Evolutionary conservation across 2,113 vertebrate species (phyloP).

Genomic region (Malurus melanocephalus): DNA sequence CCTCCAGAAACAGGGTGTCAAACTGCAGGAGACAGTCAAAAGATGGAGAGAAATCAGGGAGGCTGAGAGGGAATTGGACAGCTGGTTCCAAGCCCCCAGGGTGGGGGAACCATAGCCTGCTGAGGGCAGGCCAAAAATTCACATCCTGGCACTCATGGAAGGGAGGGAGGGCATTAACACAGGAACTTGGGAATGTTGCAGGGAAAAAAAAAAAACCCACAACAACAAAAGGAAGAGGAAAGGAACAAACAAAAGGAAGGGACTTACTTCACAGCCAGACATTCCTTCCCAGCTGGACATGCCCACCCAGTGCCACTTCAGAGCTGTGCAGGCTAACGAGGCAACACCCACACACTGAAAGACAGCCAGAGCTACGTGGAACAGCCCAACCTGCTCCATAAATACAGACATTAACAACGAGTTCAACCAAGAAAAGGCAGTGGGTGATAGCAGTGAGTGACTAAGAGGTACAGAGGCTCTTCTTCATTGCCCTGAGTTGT

Average conservation of each 20-base stretch:
- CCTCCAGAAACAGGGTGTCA: not conserved
- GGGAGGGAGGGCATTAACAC: not conserved
- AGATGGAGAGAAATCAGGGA: not conserved
- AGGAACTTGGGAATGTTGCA: not conserved
- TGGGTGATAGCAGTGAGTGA: not conserved
- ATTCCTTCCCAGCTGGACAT: not conserved
- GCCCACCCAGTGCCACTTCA: rapidly evolving
- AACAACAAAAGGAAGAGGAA: not conserved
- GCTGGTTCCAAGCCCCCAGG: not conserved
- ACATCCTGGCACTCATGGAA: not conserved
- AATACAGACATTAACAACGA: not conserved
- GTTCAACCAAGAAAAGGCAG: not conserved
- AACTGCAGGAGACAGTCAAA: not conserved
- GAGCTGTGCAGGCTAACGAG: not conserved
- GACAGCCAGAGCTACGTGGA: not conserved
- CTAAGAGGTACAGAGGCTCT: not conserved
- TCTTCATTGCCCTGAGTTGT: not conserved
- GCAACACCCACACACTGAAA: not conserved
- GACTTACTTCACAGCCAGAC: not conserved
- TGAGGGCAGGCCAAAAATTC: not conserved
- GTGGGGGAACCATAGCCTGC: not conserved
- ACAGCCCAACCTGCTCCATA: not conserved
- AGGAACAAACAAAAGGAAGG: not conserved
- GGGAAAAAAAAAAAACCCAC: not conserved
- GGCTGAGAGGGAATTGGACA: not conserved